These are phyloP conservation scores for Malurus leucopterus DNA, from an alignment of 2,797 vertebrate genomes.

Conservation along the genomic window DNA sequence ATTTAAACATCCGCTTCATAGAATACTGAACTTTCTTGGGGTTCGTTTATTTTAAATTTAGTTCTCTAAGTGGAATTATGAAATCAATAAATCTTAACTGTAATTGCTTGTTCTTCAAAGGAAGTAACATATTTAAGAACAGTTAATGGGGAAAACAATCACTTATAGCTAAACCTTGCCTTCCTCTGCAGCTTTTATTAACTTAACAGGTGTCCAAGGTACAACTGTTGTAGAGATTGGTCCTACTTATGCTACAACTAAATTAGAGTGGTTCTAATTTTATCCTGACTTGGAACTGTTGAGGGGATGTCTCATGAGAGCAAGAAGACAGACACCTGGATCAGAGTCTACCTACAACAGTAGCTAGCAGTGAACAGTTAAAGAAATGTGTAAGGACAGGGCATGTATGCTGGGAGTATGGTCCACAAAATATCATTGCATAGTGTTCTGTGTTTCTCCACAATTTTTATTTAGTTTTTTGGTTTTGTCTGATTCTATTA, in stretches of 20 bases:
- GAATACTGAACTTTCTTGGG: slow-evolving; percentile 55
- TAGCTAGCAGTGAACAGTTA: not conserved
- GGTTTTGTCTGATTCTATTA: not conserved
- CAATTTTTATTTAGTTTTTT: not conserved
- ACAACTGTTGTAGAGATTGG: not conserved
- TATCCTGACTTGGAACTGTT: slow-evolving; percentile 18
- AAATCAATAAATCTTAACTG: slow-evolving; percentile 58
- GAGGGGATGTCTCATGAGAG: not conserved
- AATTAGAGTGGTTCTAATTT: slow-evolving; percentile 16
- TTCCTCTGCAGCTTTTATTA: slow-evolving; percentile 50
- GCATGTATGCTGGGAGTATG: not conserved
- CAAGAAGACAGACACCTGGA: not conserved
- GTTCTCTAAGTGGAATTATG: slow-evolving; percentile 56
- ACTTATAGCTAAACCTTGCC: slow-evolving; percentile 3
- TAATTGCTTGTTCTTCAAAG: slow-evolving; percentile 52
- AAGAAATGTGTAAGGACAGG: not conserved
- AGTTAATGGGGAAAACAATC: slow-evolving; percentile 9
- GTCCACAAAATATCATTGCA: not conserved
- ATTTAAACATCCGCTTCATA: slow-evolving; percentile 66
- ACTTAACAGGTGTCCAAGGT: slow-evolving; percentile 23
- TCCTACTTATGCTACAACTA: not conserved
- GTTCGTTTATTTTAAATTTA: slow-evolving; percentile 62
- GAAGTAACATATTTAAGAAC: slow-evolving; percentile 40
- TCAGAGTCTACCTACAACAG: not conserved
- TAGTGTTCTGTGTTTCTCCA: not conserved